Percentiles rank a stretch among this genome's conserved stretches.
phyloP scores from a whole-genome alignment of 1,140 invertebrate species.

The Plectus sambesii region DNA sequence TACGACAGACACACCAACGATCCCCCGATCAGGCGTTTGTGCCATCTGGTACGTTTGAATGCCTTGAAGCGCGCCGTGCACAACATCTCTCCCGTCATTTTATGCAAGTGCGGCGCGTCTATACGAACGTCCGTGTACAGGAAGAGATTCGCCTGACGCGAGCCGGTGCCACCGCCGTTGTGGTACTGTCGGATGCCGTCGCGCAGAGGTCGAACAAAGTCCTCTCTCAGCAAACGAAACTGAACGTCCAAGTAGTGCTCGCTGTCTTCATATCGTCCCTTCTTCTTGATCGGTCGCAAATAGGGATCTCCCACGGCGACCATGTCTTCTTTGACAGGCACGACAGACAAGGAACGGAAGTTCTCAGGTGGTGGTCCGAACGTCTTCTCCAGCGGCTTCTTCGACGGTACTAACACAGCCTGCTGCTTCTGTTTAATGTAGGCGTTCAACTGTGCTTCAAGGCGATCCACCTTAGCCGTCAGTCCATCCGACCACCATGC shows the following conservation, averaged over 20 bases:
- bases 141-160: slow-evolving; percentile 1
- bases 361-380: slow-evolving; percentile 38
- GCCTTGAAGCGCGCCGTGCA: slow-evolving; percentile 7
- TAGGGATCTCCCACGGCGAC: slow-evolving; percentile 38
- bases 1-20: slow-evolving; percentile 60
- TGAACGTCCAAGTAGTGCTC: slow-evolving; percentile 67
- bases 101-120: neutral
- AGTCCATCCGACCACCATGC: no score
- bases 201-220: slow-evolving; percentile 51
- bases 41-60: slow-evolving; percentile 10
- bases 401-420: no score
- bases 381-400: no score
- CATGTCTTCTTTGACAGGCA: slow-evolving; percentile 42
- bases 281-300: slow-evolving; percentile 54
- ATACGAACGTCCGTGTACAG: slow-evolving; percentile 14
- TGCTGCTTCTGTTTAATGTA: no score
- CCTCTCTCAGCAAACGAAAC: slow-evolving; percentile 62
- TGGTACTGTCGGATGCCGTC: slow-evolving; percentile 44
- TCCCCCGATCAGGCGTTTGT: slow-evolving; percentile 58
- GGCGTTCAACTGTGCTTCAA: no score
- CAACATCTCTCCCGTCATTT: slow-evolving; percentile 16
- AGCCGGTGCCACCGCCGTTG: slow-evolving; percentile 3
- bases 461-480: no score
- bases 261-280: slow-evolving; percentile 55
- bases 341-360: slow-evolving; percentile 42